These are phyloP conservation scores for Ploceus nigricollis DNA, from an alignment of 2,113 vertebrate genomes.

Conservation along the genomic window DNA sequence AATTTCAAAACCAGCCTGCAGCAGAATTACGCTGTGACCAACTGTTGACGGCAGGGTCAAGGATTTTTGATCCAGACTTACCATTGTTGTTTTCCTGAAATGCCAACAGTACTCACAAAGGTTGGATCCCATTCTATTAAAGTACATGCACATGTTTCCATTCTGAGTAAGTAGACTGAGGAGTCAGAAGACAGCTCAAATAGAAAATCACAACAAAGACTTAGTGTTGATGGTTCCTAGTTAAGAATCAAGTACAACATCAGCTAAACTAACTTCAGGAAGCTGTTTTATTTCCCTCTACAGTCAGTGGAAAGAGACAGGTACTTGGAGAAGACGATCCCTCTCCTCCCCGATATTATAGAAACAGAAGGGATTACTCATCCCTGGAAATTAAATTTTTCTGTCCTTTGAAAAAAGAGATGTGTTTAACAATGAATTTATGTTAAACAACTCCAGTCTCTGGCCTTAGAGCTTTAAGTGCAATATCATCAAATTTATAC, in stretches of 20 bases:
- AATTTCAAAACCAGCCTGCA: not conserved
- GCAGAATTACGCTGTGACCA: not conserved
- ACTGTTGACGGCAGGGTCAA: not conserved
- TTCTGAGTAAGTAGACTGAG: not conserved
- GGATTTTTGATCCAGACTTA: not conserved
- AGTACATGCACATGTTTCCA: not conserved
- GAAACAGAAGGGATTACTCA: not conserved
- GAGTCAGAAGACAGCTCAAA: not conserved
- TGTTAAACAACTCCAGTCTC: not conserved
- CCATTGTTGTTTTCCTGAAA: not conserved
- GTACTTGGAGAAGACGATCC: not conserved
- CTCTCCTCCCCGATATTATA: not conserved
- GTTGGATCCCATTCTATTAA: not conserved
- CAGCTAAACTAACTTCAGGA: not conserved
- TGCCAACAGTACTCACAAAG: not conserved
- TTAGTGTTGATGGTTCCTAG: not conserved
- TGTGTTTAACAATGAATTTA: not conserved
- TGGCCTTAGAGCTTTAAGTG: not conserved
- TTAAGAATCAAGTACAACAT: not conserved
- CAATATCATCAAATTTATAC: not conserved
- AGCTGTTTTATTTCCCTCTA: not conserved
- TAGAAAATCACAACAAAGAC: not conserved
- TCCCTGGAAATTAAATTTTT: not conserved
- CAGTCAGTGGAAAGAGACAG: not conserved
- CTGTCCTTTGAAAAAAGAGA: not conserved